phyloP scores from a whole-genome alignment of 2,113 vertebrate genomes.

The Atractosteus spatula region DNA sequence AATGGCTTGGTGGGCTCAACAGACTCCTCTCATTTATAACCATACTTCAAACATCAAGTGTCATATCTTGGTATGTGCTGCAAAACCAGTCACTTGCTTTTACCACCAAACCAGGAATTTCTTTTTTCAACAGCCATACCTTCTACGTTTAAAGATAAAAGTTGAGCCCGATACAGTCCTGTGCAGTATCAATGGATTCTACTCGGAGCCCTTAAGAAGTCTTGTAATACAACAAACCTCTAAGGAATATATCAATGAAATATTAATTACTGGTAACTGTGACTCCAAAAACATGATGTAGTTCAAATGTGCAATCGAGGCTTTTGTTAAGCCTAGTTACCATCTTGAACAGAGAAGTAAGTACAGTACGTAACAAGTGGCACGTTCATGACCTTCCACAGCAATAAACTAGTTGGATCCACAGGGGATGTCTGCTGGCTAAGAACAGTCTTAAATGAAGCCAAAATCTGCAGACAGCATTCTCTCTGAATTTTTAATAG shows the following conservation, averaged over 20 bases:
- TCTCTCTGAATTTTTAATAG: neutral
- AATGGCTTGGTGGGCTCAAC: too few species aligned
- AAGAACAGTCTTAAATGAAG: neutral
- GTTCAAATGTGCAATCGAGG: neutral
- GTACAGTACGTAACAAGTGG: neutral
- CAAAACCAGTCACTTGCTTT: neutral
- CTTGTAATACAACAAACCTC: too few species aligned
- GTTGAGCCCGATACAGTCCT: too few species aligned
- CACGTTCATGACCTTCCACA: neutral
- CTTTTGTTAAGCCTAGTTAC: neutral
- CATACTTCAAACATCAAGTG: too few species aligned
- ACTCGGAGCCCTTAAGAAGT: too few species aligned
- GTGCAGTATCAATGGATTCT: too few species aligned
- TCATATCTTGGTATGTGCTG: neutral
- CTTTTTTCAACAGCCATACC: neutral
- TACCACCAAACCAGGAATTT: neutral
- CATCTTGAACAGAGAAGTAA: neutral
- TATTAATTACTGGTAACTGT: too few species aligned
- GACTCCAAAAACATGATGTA: neutral
- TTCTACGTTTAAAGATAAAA: too few species aligned
- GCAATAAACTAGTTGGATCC: neutral
- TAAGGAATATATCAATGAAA: too few species aligned
- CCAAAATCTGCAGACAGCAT: neutral
- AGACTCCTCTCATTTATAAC: too few species aligned
- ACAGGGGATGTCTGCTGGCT: neutral